Conservation (phyloP, 1,140 invertebrate genomes). For the Phenacoccus solenopsis region DNA sequence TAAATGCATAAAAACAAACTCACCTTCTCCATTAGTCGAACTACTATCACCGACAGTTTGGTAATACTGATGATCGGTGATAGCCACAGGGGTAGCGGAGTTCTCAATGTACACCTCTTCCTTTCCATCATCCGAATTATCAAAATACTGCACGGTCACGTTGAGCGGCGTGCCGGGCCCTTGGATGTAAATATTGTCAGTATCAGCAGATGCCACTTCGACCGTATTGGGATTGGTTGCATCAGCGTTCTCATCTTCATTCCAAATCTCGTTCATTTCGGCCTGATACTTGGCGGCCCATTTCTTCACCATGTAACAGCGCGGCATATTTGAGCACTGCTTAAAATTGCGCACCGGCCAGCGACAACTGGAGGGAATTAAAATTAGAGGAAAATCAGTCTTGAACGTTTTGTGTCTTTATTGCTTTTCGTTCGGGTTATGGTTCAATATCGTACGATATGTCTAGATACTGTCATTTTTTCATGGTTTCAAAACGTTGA, state of each 20-base stretch:
- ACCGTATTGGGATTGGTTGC: not conserved
- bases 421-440: no score
- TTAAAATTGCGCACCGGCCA: not conserved
- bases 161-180: not conserved
- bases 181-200: not conserved
- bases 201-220: not conserved
- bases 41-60: not conserved
- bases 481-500: not conserved
- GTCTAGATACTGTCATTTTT: no score
- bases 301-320: constrained; percentile 44
- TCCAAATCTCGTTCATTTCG: constrained; percentile 7
- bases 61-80: not conserved
- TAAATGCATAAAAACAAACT: no score
- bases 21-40: not conserved
- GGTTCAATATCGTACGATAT: no score
- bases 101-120: constrained; percentile 8
- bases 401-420: no score
- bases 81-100: not conserved
- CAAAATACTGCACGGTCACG: not conserved
- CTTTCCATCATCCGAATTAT: not conserved
- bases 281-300: constrained; percentile 28
- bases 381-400: not conserved
- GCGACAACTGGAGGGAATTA: no score
- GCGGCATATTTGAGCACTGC: constrained; percentile 33
- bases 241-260: not conserved